phyloP scores from a whole-genome alignment of 2,113 vertebrate genomes.

The Chaetodon auriga region DNA sequence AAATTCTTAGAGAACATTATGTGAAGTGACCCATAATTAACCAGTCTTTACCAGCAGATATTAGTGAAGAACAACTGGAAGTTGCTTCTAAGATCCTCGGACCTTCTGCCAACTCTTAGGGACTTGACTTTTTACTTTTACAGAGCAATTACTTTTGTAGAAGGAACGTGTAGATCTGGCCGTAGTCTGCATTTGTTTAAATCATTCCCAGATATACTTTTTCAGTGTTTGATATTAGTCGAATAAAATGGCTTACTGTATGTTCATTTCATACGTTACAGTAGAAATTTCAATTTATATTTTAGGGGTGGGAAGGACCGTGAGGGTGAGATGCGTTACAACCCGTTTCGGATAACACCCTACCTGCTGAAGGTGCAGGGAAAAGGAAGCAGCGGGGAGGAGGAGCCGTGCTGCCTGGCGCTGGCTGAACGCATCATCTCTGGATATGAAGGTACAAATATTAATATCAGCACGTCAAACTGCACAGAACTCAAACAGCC shows the following conservation, averaged over 20 bases:
- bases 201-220: too few species aligned
- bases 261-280: background rate
- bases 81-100: background rate
- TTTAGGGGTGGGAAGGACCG: constrained; percentile 85
- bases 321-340: constrained; percentile 84
- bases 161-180: background rate
- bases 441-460: constrained; percentile 89
- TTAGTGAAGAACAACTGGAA: background rate
- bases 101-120: background rate
- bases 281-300: background rate
- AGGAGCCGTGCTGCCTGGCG: constrained; percentile 89
- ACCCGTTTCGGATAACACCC: constrained; percentile 89
- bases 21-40: background rate
- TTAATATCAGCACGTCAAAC: background rate
- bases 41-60: background rate
- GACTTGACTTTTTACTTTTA: background rate
- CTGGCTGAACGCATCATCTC: constrained; percentile 91
- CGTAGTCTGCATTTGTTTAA: background rate
- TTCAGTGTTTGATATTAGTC: background rate
- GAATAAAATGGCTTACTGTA: too few species aligned
- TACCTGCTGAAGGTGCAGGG: constrained; percentile 86
- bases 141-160: background rate
- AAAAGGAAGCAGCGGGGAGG: constrained; percentile 53
- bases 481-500: background rate
- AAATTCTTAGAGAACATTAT: background rate